Conservation (phyloP, 2,113 vertebrate species). For the Diadophis punctatus region DNA sequence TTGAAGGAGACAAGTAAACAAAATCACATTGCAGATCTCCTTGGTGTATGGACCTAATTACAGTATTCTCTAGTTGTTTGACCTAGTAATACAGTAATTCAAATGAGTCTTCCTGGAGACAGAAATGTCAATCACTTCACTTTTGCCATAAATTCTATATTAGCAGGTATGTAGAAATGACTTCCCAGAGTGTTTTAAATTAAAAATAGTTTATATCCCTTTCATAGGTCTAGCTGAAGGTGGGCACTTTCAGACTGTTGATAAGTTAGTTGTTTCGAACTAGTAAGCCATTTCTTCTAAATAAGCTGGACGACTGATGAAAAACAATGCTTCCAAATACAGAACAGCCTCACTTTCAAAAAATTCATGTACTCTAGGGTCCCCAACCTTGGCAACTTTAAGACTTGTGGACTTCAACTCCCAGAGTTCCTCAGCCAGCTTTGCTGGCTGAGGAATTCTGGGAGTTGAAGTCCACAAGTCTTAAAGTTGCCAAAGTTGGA, state of each 20-base stretch:
- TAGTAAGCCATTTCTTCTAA: background rate
- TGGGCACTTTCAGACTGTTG: background rate
- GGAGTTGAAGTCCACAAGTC: no score
- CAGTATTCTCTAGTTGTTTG: background rate
- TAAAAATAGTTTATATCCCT: background rate
- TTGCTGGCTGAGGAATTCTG: no score
- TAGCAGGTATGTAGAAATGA: background rate
- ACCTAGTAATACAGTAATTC: background rate
- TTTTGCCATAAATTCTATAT: background rate
- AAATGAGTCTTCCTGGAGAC: background rate
- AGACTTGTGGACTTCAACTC: no score
- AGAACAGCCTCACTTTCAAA: background rate
- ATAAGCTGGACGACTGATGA: background rate
- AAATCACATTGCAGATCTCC: background rate
- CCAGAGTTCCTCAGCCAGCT: no score
- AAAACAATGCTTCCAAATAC: background rate
- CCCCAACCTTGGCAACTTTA: no score
- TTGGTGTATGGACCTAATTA: background rate
- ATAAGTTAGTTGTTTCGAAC: background rate
- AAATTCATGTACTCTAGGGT: background rate
- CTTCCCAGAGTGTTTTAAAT: background rate
- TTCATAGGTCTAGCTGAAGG: background rate
- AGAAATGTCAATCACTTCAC: background rate
- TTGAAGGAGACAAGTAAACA: background rate
- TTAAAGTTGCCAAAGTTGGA: no score